A percentile compares a stretch with the other conserved stretches of the same genome.
Conservation (phyloP, 2,797 vertebrate genomes). For the Gymnothorax javanicus region DNA sequence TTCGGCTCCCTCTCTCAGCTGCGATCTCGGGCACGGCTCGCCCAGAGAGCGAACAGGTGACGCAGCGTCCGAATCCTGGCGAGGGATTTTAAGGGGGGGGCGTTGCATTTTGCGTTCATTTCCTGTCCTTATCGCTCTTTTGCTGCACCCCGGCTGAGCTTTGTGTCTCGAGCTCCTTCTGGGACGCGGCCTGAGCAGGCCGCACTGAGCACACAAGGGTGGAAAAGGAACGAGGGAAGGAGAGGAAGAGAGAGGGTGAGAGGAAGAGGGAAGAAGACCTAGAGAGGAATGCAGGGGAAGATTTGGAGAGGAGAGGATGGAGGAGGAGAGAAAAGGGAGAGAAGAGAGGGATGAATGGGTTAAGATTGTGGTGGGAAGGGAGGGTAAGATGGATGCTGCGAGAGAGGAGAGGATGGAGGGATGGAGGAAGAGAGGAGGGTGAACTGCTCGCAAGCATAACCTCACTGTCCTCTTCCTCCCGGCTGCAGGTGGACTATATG, state of each 20-base stretch:
- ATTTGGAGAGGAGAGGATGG: no score
- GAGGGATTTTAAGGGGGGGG: not conserved
- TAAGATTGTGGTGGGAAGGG: not conserved
- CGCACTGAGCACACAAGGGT: not conserved
- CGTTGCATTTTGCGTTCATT: no score
- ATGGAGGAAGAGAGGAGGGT: no score
- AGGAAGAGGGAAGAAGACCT: not conserved
- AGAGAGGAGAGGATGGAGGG: not conserved
- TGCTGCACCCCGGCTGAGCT: not conserved
- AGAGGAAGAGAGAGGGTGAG: no score
- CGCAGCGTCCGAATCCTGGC: not conserved
- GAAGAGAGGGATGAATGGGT: not conserved
- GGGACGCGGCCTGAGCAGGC: not conserved
- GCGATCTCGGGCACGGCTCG: not conserved
- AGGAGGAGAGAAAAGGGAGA: not conserved
- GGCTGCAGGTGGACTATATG: conserved; percentile 83
- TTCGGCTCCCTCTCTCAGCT: not conserved
- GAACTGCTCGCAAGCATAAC: not conserved
- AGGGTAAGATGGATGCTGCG: not conserved
- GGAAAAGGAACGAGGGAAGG: not conserved
- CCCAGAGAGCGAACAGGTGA: conserved; percentile 19
- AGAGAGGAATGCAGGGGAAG: no score
- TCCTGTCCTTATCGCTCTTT: not conserved
- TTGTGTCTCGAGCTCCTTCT: not conserved
- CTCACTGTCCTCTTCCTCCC: not conserved